Evolutionary conservation across 2,888 invertebrate species (phyloP).

Genomic region (Temnothorax ravouxi): DNA sequence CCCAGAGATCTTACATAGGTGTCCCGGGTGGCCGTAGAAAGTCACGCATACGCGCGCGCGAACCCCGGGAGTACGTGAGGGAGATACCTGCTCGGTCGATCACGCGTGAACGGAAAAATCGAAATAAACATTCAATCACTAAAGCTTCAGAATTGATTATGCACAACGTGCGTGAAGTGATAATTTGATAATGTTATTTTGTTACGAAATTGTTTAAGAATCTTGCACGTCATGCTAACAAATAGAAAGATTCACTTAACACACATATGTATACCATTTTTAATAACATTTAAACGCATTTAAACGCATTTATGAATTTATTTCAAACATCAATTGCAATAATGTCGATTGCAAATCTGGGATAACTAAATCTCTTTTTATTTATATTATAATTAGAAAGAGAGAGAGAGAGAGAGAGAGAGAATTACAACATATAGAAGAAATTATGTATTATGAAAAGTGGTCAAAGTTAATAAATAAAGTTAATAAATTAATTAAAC

Average conservation of each 20-base stretch:
- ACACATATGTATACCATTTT: background rate
- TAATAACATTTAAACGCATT: background rate
- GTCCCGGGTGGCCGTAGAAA: conserved; percentile 77
- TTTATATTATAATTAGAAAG: background rate
- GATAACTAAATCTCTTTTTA: background rate
- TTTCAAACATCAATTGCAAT: background rate
- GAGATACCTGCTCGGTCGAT: conserved; percentile 23
- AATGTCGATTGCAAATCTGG: background rate
- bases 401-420: background rate
- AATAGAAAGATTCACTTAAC: background rate
- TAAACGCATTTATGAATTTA: background rate
- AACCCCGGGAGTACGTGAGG: conserved; percentile 11
- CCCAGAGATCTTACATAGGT: conserved; percentile 78
- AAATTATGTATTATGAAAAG: background rate
- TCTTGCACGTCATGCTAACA: background rate
- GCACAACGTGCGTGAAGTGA: background rate
- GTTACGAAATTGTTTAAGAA: background rate
- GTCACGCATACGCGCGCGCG: conserved; percentile 66
- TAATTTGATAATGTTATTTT: conserved; percentile 8
- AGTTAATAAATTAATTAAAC: background rate
- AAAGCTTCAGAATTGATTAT: background rate
- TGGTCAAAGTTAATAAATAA: background rate
- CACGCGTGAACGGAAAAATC: conserved; percentile 33
- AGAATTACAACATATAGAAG: background rate
- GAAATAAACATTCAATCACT: conserved; percentile 16